Percentiles rank a stretch among this genome's conserved stretches.
Evolutionary conservation across 1,140 invertebrate species (phyloP).

Genomic region (Vanessa atalanta): DNA sequence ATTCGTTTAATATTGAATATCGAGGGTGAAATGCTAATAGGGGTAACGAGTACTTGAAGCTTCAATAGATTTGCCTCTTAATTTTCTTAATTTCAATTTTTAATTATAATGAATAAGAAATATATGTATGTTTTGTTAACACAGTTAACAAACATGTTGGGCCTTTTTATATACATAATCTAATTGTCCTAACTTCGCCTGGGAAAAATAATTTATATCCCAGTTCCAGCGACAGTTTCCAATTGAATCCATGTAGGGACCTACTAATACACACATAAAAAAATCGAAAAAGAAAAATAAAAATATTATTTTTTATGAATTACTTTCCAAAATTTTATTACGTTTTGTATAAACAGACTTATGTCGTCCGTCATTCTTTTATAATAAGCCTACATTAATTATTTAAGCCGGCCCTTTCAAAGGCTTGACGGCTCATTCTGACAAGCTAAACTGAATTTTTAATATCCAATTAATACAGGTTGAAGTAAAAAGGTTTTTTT

Average conservation of each 20-base stretch:
- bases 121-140: no score
- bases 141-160: no score
- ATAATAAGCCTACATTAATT: conserved; percentile 24
- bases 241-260: no score
- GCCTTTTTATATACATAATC: no score
- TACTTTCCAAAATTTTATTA: conserved; percentile 4
- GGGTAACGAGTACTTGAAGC: not conserved
- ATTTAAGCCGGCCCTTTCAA: conserved; percentile 24
- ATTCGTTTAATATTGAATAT: conserved; percentile 23
- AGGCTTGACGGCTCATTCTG: conserved; percentile 23
- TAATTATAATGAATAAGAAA: no score
- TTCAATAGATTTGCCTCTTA: not conserved
- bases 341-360: conserved; percentile 1
- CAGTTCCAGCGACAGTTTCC: no score
- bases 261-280: no score
- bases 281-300: no score
- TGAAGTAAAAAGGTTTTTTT: conserved; percentile 14
- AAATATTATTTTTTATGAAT: not conserved
- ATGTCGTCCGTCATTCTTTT: conserved; percentile 15
- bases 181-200: no score
- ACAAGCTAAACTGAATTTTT: conserved; percentile 31
- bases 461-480: conserved; percentile 25
- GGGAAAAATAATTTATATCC: no score
- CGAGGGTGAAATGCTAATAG: conserved; percentile 18
- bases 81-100: no score